These are phyloP conservation scores for Mico argentatus DNA, from an alignment of 2,797 vertebrate genomes.

Conservation along the genomic window DNA sequence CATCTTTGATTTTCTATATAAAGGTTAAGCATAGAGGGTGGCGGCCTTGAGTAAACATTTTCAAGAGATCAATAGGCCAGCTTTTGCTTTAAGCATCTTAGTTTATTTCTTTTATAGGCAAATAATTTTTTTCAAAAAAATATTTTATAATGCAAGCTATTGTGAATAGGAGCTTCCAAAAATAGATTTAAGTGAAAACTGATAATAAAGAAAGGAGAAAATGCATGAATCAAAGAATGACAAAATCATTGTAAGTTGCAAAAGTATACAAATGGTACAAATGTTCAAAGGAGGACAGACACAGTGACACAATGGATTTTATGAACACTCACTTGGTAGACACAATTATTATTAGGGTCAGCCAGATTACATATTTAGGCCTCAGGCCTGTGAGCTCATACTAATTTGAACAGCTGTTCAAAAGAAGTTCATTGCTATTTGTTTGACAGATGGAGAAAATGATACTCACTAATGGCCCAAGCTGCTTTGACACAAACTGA, in stretches of 20 bases:
- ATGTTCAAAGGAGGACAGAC: background rate
- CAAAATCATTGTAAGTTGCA: background rate
- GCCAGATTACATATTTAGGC: slow-evolving; percentile 56
- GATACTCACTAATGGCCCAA: slow-evolving; percentile 49
- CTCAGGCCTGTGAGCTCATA: slow-evolving; percentile 26
- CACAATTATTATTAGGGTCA: slow-evolving; percentile 48
- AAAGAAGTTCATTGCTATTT: slow-evolving; percentile 56
- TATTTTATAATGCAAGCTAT: background rate
- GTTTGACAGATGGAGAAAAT: slow-evolving; percentile 66
- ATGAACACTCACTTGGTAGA: background rate
- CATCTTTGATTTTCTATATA: background rate
- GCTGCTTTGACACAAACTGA: slow-evolving; percentile 41
- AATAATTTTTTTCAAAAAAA: background rate
- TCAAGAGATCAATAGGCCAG: no score
- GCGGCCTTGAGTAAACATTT: background rate
- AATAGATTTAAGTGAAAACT: background rate
- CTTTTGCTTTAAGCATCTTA: background rate
- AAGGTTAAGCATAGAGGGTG: background rate
- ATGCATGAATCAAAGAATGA: background rate
- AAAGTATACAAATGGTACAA: slow-evolving; percentile 5
- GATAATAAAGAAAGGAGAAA: slow-evolving; percentile 6
- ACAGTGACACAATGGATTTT: background rate
- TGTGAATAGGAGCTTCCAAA: background rate
- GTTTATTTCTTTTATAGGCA: background rate
- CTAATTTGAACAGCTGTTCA: slow-evolving; percentile 70